Percentiles rank a stretch among this genome's conserved stretches.
phyloP scores from a whole-genome alignment of 2,888 invertebrate species.

The Drosophila flavopinicola region DNA sequence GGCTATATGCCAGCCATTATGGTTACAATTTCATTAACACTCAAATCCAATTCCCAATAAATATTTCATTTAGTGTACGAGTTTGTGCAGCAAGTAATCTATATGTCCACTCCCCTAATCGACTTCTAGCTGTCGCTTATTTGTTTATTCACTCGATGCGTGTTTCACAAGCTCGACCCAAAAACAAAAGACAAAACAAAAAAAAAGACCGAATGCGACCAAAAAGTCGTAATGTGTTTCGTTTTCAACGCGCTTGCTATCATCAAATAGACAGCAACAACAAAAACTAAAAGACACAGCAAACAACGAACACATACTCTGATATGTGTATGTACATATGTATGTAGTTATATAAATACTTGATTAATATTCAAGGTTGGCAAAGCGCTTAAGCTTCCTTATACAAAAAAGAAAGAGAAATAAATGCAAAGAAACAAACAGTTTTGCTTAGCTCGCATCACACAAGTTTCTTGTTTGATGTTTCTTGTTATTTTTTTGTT shows the following conservation, averaged over 20 bases:
- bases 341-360: conserved; percentile 37
- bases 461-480: conserved; percentile 8
- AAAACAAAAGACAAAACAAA: conserved; percentile 13
- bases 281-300: conserved; percentile 12
- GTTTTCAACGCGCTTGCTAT: conserved; percentile 30
- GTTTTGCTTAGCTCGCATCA: conserved; percentile 29
- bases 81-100: conserved; percentile 5
- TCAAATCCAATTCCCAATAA: conserved; percentile 20
- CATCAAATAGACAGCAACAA: not conserved
- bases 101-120: conserved; percentile 6
- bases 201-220: conserved; percentile 15
- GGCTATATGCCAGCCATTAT: too few relatives aligned
- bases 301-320: conserved; percentile 24
- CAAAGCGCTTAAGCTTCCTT: conserved; percentile 41
- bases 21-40: not conserved
- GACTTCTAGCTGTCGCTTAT: conserved; percentile 6
- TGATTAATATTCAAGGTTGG: conserved; percentile 56
- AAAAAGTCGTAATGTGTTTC: conserved; percentile 28
- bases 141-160: conserved; percentile 17
- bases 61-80: not conserved
- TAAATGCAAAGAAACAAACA: conserved; percentile 42
- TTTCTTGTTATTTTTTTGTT: conserved; percentile 2
- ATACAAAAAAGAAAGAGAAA: conserved; percentile 38
- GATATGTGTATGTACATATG: conserved; percentile 14
- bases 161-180: conserved; percentile 26